A percentile compares a stretch with the other conserved stretches of the same genome.
Evolutionary conservation across 2,113 vertebrate species (phyloP).

Genomic region (Clarias batrachus): DNA sequence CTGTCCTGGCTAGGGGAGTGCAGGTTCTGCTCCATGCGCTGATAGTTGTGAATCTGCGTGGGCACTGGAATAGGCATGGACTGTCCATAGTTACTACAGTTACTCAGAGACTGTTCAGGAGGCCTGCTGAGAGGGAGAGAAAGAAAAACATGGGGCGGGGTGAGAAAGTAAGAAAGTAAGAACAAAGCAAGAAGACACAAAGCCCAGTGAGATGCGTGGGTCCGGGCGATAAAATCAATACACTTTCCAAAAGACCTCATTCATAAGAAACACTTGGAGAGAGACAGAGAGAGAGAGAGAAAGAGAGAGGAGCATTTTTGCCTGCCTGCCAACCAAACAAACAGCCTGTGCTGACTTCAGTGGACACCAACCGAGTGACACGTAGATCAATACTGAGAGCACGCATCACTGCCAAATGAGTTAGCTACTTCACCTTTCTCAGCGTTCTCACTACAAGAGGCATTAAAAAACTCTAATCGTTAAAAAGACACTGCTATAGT

Average conservation of each 20-base stretch:
- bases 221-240: neutral
- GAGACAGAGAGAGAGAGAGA: neutral
- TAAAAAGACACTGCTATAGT: neutral
- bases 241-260: neutral
- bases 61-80: conserved; percentile 95
- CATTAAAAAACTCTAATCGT: neutral
- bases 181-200: conserved; percentile 40
- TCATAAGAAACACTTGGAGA: neutral
- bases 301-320: neutral
- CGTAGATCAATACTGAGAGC: neutral
- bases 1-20: conserved; percentile 76
- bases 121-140: conserved; percentile 67
- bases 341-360: neutral
- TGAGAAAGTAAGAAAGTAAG: conserved; percentile 15
- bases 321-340: neutral
- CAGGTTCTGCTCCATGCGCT: conserved; percentile 91
- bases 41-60: conserved; percentile 93
- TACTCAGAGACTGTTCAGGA: conserved; percentile 74
- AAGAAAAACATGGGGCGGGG: conserved; percentile 18
- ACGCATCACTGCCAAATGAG: neutral
- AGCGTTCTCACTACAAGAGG: neutral
- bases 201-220: neutral
- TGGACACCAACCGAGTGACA: neutral
- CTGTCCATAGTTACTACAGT: conserved; percentile 76
- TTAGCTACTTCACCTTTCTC: neutral